These are phyloP conservation scores for Agonopterix alstromeriana DNA, from an alignment of 2,888 invertebrate species.

Conservation along the genomic window DNA sequence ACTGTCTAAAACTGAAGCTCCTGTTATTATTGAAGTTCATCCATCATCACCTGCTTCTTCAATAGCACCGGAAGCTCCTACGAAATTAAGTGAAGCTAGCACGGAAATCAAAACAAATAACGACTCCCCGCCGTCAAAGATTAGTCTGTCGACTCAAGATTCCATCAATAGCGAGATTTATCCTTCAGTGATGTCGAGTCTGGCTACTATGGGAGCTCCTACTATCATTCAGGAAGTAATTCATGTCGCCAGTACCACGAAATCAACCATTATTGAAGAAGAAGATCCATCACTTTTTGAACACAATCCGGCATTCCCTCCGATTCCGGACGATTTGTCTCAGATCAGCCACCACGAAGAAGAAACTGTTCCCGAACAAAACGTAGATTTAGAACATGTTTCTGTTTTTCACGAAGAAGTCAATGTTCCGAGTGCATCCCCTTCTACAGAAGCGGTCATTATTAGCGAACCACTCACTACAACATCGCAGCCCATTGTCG, in stretches of 20 bases:
- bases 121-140: slow-evolving; percentile 51
- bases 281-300: slow-evolving; percentile 52
- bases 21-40: slow-evolving; percentile 37
- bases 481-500: slow-evolving; percentile 26
- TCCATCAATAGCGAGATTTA: slow-evolving; percentile 49
- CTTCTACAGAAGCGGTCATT: slow-evolving; percentile 25
- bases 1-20: slow-evolving; percentile 30
- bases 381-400: slow-evolving; percentile 40
- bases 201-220: slow-evolving; percentile 39
- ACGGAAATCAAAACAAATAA: slow-evolving; percentile 23
- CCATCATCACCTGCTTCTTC: slow-evolving; percentile 20
- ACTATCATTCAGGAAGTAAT: slow-evolving; percentile 24
- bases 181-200: slow-evolving; percentile 40
- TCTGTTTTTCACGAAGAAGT: slow-evolving; percentile 31
- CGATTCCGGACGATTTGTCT: slow-evolving; percentile 62
- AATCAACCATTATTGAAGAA: slow-evolving; percentile 52
- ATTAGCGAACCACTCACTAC: slow-evolving; percentile 27
- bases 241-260: slow-evolving; percentile 36
- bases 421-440: slow-evolving; percentile 21
- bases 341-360: slow-evolving; percentile 58
- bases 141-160: slow-evolving; percentile 55
- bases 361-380: slow-evolving; percentile 50
- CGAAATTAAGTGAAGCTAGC: slow-evolving; percentile 20
- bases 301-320: slow-evolving; percentile 67
- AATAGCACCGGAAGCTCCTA: slow-evolving; percentile 21